phyloP scores from a whole-genome alignment of 35 echinoderm and acorn worm species.

The Chiridota heheva region DNA sequence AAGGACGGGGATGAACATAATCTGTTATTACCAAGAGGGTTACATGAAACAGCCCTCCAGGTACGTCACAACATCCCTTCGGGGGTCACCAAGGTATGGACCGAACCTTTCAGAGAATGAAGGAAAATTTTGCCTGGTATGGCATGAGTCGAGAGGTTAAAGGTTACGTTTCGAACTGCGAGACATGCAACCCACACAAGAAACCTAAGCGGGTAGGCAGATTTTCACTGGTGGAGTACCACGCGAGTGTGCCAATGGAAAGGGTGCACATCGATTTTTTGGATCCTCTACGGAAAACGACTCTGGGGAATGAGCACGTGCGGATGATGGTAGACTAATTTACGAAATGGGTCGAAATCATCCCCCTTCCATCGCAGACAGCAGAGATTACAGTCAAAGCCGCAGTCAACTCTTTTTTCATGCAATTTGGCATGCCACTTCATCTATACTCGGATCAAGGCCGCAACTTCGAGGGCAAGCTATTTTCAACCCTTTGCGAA shows the following conservation, averaged over 20 bases:
- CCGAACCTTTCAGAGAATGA: background rate
- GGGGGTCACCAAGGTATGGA: slow-evolving; percentile 1
- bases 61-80: too few species aligned
- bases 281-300: slow-evolving; percentile 11
- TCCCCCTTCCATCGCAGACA: slow-evolving; percentile 47
- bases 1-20: background rate
- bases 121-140: too few species aligned
- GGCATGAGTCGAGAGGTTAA: too few species aligned
- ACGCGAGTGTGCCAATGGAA: slow-evolving; percentile 22
- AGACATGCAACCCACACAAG: background rate
- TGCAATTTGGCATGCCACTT: slow-evolving; percentile 28
- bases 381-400: too few species aligned
- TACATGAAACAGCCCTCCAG: too few species aligned
- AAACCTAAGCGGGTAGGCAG: background rate
- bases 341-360: slow-evolving; percentile 49
- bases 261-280: too few species aligned
- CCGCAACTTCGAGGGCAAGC: slow-evolving; percentile 62
- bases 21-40: background rate
- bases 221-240: background rate
- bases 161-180: too few species aligned
- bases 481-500: slow-evolving; percentile 20
- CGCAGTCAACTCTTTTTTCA: slow-evolving; percentile 27
- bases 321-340: slow-evolving; percentile 62
- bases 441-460: slow-evolving; percentile 57
- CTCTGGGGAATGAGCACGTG: slow-evolving; percentile 41